A percentile compares a stretch with the other conserved stretches of the same genome.
phyloP scores from a whole-genome alignment of 2,888 invertebrate genomes.

The Argyra leucocephala region DNA sequence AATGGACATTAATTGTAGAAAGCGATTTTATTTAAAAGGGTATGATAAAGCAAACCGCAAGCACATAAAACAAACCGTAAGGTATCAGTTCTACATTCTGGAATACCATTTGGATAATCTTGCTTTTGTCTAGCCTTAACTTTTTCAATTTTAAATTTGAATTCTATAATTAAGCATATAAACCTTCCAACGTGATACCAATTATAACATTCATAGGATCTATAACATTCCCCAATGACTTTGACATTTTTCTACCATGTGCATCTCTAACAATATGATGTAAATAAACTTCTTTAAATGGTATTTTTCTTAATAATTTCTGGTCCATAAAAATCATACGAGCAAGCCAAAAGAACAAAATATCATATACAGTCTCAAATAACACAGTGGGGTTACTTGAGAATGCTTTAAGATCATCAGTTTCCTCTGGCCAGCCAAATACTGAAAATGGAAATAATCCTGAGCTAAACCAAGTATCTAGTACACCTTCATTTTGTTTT shows the following conservation, averaged over 20 bases:
- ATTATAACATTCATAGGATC: conserved; percentile 92
- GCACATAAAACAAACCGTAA: conserved; percentile 76
- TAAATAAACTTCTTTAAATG: conserved; percentile 86
- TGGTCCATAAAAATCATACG: conserved; percentile 97
- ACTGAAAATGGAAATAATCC: conserved; percentile 92
- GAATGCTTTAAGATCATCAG: conserved; percentile 60
- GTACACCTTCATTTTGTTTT: conserved; percentile 83
- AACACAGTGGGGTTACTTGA: conserved; percentile 89
- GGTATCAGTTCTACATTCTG: conserved; percentile 67
- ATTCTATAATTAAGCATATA: conserved; percentile 61
- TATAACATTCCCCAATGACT: conserved; percentile 94
- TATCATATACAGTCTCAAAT: conserved; percentile 95
- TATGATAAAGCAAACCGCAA: too few species aligned
- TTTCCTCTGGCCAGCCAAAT: conserved; percentile 92
- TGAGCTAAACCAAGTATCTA: conserved; percentile 99
- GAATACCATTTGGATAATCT: conserved; percentile 84
- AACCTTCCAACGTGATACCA: conserved; percentile 71
- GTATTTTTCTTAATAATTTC: conserved; percentile 77
- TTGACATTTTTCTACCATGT: conserved; percentile 98
- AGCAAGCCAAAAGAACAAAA: conserved; percentile 99
- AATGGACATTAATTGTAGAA: too few species aligned
- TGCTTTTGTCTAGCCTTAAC: conserved; percentile 67
- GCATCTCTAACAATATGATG: conserved; percentile 97
- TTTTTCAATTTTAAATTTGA: conserved; percentile 72
- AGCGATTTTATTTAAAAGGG: too few species aligned